Evolutionary conservation across 35 echinoderm and acorn worm genomes (phyloP), one percentile per base, ranked within the genome.

Genomic region (Chiridota heheva): DNA sequence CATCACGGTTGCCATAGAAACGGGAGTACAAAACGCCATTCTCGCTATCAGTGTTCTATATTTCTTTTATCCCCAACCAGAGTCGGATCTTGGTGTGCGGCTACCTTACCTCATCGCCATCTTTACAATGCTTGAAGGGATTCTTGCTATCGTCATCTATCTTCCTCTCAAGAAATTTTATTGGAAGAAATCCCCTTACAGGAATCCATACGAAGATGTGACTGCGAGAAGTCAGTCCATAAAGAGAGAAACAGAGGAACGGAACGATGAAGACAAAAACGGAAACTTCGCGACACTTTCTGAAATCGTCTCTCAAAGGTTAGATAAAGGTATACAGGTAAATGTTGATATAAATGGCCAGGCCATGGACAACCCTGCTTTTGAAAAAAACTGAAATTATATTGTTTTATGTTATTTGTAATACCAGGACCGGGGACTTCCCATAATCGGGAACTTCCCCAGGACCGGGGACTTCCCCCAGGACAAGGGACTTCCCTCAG

Each of bases 1-100:
- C 33, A n/a, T 32, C n/a, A 87, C 85, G 4, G 74, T 87, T 18
- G 85, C 85, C 75, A 34, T 87, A 25, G 85, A 87, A 40, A 87
- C 85, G 4, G 85, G 85, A 48, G 85, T 87, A 2, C 85, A 87
- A 43, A 87, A 87, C 63, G 85, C 85, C 2, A 4, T 87, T 25
- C 51, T 87, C 26, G 85, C 85, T 49, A 69, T 77, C 6, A 87
- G 73, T 36, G 76, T 87, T 20, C 76, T 87, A 18, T 69, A 77
- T 27, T 70, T 87, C 34, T 87, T 87, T 37, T 87, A 80, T 63
- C 61, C 60, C 2, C 58, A 70, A 69, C 85, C 85, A 7, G 44
- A 63, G 30, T 34, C 85, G 38, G 85, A 87, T 47, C 30, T 87
- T 7, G 85, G 73, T 38, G 69, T 75, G 6, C 73, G 85, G 12